Evolutionary conservation across 2,888 invertebrate species (phyloP), one percentile per base, ranked within the genome.

Genomic region (Epinotia ramella): DNA sequence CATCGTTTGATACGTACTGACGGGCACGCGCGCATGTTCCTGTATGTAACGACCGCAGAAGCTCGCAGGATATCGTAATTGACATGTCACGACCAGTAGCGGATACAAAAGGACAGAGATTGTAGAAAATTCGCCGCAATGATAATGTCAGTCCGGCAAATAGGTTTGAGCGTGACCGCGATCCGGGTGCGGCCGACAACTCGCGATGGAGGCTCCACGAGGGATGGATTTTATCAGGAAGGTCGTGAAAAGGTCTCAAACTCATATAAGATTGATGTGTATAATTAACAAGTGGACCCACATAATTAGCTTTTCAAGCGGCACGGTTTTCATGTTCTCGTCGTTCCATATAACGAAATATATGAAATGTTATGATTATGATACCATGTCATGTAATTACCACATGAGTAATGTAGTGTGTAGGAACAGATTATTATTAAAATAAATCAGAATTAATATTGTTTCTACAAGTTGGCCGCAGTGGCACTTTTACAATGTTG

Each of bases 11-110:
- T 62, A 44, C 11, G 53, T 59, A 59, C 49, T 75, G 75, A 71
- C 70, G 60, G 57, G 18, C 57, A 44, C 63, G 46, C 59, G 18
- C 24, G 28, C 49, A 53, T 53, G 53, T 44, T 40, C 18, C 63
- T 40, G 73, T 59, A 49, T 70, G 67, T 76, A 62, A 66, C 65
- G 62, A 71, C 72, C 76, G 72, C 67, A 76, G 72, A 72, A 72
- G 70, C 76, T 72, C 67, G 70, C 86, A 91, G 90, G 91, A 89
- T 89, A 91, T 88, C 90, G 87, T 93, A 93, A 93, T 93, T 91
- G 93, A 93, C 91, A 90, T 93, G 93, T 93, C 94, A 93, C 86
- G 87, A 87, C 87, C 93, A 93, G 90, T 86, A 81, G 88, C 84
- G 87, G 87, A 79, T 86, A 91, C 91, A 94, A 94, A 92, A 91